phyloP scores from a whole-genome alignment of 2,888 invertebrate genomes.

The Trachelus troglodyta region DNA sequence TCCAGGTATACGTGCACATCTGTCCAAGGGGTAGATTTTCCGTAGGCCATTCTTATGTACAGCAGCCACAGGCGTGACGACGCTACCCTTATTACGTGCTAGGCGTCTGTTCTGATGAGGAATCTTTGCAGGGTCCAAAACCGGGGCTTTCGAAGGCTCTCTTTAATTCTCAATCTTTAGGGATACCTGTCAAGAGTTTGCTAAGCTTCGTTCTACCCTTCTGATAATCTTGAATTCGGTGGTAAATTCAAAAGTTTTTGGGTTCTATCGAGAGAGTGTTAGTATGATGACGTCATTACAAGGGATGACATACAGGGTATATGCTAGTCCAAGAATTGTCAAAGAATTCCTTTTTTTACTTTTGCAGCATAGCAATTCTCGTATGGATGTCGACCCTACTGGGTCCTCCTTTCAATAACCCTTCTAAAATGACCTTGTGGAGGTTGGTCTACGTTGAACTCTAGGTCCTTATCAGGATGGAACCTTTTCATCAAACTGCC shows the following conservation, averaged over 20 bases:
- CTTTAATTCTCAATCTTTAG: not conserved
- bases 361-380: not conserved
- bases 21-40: not conserved
- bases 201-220: not conserved
- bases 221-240: not conserved
- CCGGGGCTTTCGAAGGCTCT: not conserved
- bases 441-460: not conserved
- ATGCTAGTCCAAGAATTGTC: not conserved
- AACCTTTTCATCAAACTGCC: constrained; percentile 4
- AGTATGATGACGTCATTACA: not conserved
- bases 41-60: not conserved
- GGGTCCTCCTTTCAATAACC: not conserved
- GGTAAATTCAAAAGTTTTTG: not conserved
- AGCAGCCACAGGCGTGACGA: not conserved
- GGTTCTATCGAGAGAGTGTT: not conserved
- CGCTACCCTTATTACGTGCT: constrained; percentile 31
- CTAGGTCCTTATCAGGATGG: not conserved
- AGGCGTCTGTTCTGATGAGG: constrained; percentile 37
- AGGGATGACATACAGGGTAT: not conserved
- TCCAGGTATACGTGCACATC: not conserved
- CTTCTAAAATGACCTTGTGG: not conserved
- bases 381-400: not conserved
- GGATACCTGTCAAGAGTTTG: not conserved
- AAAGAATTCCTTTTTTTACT: not conserved
- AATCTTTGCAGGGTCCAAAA: constrained; percentile 24